Conservation (phyloP, 1,140 invertebrate genomes). For the Phymastichus coffea region DNA sequence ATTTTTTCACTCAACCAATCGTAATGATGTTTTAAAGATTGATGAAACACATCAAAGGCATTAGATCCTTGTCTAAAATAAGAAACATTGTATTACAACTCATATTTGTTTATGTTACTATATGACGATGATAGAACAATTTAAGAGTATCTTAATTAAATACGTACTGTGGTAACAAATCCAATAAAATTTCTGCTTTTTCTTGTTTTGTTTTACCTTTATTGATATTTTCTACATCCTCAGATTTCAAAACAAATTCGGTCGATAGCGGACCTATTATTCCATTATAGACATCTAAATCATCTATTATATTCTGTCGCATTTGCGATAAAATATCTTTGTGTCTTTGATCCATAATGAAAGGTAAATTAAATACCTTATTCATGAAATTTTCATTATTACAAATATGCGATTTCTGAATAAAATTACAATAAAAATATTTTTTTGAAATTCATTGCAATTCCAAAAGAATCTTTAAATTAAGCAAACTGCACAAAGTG, state of each 20-base stretch:
- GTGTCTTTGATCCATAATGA: slow-evolving; percentile 44
- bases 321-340: slow-evolving; percentile 39
- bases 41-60: slow-evolving; percentile 45
- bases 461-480: neutral
- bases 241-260: slow-evolving; percentile 41
- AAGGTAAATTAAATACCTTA: slow-evolving; percentile 3
- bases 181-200: slow-evolving; percentile 38
- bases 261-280: slow-evolving; percentile 40
- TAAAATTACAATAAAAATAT: neutral
- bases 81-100: slow-evolving; percentile 16
- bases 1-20: slow-evolving; percentile 46
- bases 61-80: slow-evolving; percentile 40
- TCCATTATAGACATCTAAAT: slow-evolving; percentile 47
- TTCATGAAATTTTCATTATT: slow-evolving; percentile 4
- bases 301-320: slow-evolving; percentile 39
- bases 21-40: slow-evolving; percentile 46
- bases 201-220: slow-evolving; percentile 32
- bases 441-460: neutral
- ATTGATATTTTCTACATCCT: slow-evolving; percentile 40
- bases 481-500: no score
- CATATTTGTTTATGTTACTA: slow-evolving; percentile 4
- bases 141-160: slow-evolving; percentile 8
- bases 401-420: slow-evolving; percentile 2
- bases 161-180: slow-evolving; percentile 44
- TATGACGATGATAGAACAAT: neutral